A percentile compares a stretch with the other conserved stretches of the same genome.
Conservation (phyloP, 2,888 invertebrate species). For the Sarcophaga variegata region DNA sequence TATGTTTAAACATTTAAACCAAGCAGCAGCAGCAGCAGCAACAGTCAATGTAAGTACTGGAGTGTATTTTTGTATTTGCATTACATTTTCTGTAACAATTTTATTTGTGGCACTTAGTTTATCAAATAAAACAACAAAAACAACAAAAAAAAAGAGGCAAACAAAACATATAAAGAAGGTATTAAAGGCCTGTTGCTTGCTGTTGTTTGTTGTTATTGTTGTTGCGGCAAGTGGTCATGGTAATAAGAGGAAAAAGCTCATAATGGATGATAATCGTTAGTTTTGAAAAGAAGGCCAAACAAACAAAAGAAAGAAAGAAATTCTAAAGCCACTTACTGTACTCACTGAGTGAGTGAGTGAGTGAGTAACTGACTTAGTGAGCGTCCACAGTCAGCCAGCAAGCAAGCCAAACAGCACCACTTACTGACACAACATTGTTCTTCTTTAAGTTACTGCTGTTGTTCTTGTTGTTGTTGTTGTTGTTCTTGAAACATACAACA, state of each 20-base stretch:
- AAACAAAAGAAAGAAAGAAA: neutral
- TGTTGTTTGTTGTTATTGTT: conserved; percentile 22
- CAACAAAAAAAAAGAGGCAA: neutral
- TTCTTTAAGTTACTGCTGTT: neutral
- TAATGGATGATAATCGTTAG: conserved; percentile 81
- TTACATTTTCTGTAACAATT: conserved; percentile 61
- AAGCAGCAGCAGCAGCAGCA: conserved; percentile 24
- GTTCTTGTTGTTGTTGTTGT: conserved; percentile 1
- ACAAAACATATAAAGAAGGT: too few species aligned
- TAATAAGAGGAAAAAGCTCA: conserved; percentile 74
- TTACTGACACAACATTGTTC: conserved; percentile 35
- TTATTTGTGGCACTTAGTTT: conserved; percentile 66
- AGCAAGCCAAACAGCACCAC: too few species aligned
- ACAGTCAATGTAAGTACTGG: neutral
- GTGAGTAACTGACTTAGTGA: too few species aligned
- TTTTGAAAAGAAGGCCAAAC: conserved; percentile 68
- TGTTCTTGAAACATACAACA: conserved; percentile 44
- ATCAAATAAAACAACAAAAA: too few species aligned
- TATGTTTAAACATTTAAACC: conserved; percentile 8
- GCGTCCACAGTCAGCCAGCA: too few species aligned
- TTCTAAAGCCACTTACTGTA: neutral
- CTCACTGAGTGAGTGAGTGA: too few species aligned
- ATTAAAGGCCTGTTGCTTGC: too few species aligned
- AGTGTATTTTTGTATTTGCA: neutral
- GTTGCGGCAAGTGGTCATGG: conserved; percentile 60